Base-by-base conservation (phyloP, 2,888 invertebrate species). In the Orthosia cruda region DNA sequence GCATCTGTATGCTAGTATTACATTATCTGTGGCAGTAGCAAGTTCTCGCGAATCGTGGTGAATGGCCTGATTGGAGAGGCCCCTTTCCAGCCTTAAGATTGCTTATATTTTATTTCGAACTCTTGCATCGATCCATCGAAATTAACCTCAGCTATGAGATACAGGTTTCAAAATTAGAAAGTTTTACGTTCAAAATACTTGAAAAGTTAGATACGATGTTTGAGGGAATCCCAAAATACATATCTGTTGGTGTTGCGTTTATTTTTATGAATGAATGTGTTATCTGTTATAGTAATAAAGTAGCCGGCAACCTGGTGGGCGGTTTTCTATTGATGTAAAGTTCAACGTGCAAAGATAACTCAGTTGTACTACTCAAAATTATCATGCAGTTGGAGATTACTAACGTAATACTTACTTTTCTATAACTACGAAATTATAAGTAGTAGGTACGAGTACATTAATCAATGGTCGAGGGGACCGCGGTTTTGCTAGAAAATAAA, bases 201-300 rank as follows among this genome's bases (percentile, higher is more conserved):
- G 20, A 16, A 4, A 20, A 62, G 20, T 20, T 47, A 47, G 20
- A 16, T 23, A 32, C 15, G 54, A 7, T 76, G 26, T 58, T 64
- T 52, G 18, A 45, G n/a, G 16, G 13, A 47, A 50, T n/a, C 13
- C 58, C 16, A n/a, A 76, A 76, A 65, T 52, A 65, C 7, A 26
- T 65, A 16, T 47, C 32, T 18, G 15, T 54, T 26, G 52, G 32
- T 47, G 23, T 49, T 59, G 23, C 32, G 58, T 67, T 54, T 77
- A 67, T 67, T 59, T 77, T 77, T 67, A 54, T 74, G 77, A 74
- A 74, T 74, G 52, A 77, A 77, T 52, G 67, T 74, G 52, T 66
- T n/a, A 59, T 77, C 77, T 74, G 66, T 13, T 74, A n/a, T 20
- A 40, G 58, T 74, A 59, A 77, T 67, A 77, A 66, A 77, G 47